phyloP scores from a whole-genome alignment of 92 coral and sea anemone genomes.

The Phenganax marumi region DNA sequence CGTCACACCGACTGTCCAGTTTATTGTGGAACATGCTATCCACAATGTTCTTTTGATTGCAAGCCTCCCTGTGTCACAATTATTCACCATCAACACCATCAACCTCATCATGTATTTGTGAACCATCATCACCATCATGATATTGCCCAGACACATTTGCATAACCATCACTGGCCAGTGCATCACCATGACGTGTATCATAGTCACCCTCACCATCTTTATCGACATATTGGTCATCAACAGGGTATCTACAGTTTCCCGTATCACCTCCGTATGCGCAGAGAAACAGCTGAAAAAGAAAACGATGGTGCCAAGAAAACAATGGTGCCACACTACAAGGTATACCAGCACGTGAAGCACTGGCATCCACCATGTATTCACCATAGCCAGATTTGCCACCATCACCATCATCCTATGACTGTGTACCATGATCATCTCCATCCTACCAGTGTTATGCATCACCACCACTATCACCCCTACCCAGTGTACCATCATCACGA shows the following conservation, averaged over 20 bases:
- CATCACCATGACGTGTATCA: constrained; percentile 33
- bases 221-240: constrained; percentile 40
- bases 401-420: constrained; percentile 32
- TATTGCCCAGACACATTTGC: constrained; percentile 28
- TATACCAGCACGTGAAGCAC: constrained; percentile 75
- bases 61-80: constrained; percentile 30
- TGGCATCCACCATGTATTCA: constrained; percentile 64
- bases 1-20: constrained; percentile 33
- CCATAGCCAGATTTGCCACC: constrained; percentile 22
- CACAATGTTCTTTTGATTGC: constrained; percentile 36
- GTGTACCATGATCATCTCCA: constrained; percentile 34
- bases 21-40: constrained; percentile 24
- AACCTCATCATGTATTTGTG: constrained; percentile 30
- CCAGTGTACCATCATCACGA: constrained; percentile 46
- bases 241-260: neutral
- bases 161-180: constrained; percentile 45
- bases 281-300: neutral
- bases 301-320: neutral
- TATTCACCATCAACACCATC: constrained; percentile 42
- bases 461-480: constrained; percentile 38
- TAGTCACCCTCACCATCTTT: constrained; percentile 8
- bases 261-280: constrained; percentile 15
- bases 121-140: constrained; percentile 40
- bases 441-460: constrained; percentile 19
- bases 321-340: constrained; percentile 41